These are phyloP conservation scores for Orthosia cruda DNA, from an alignment of 2,888 invertebrate genomes.

Conservation along the genomic window DNA sequence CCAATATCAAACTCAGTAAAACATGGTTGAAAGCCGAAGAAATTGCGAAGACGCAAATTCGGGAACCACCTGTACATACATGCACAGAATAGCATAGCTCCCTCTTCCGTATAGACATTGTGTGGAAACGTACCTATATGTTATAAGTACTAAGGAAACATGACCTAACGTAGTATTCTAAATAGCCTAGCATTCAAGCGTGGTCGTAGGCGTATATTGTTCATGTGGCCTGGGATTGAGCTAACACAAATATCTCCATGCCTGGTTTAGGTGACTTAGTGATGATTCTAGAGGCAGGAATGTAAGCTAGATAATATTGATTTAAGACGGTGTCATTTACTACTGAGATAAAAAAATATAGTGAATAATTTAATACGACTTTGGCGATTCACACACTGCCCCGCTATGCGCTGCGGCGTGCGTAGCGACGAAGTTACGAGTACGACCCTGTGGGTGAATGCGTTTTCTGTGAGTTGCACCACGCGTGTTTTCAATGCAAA, in stretches of 20 bases:
- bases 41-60: constrained; percentile 2
- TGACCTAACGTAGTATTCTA: constrained; percentile 21
- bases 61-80: neutral
- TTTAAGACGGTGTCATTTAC: neutral
- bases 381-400: too few species aligned
- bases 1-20: neutral
- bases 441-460: too few species aligned
- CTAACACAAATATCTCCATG: constrained; percentile 36
- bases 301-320: neutral
- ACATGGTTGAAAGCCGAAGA: neutral
- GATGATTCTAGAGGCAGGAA: constrained; percentile 1
- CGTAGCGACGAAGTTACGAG: too few species aligned
- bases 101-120: constrained; percentile 11
- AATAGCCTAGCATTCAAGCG: constrained; percentile 10
- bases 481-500: too few species aligned
- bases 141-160: neutral
- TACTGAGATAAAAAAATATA: too few species aligned
- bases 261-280: constrained; percentile 1
- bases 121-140: neutral
- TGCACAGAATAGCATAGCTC: neutral
- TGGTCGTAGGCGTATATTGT: constrained; percentile 22
- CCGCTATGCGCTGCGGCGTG: too few species aligned
- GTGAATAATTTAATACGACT: too few species aligned
- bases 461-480: too few species aligned
- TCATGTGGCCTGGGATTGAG: constrained; percentile 10